Evolutionary conservation across 2,113 vertebrate genomes (phyloP).

Genomic region (Tichodroma muraria): DNA sequence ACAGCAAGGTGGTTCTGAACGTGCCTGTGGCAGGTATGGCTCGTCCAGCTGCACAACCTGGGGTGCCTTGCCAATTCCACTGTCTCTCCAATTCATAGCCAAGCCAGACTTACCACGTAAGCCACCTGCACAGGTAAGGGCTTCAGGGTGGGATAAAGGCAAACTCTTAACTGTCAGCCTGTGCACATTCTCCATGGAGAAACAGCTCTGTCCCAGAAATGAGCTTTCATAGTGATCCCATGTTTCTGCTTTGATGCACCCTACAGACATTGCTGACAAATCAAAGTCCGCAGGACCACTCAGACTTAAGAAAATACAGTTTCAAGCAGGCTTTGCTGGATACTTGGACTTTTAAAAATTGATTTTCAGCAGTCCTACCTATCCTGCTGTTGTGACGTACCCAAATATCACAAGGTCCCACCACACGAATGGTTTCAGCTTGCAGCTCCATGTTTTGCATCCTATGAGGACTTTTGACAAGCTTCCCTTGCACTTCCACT

Average conservation of each 20-base stretch:
- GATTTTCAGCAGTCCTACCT: background rate
- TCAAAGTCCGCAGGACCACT: background rate
- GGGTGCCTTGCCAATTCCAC: background rate
- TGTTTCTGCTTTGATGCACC: background rate
- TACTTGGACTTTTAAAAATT: background rate
- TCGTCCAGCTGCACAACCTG: background rate
- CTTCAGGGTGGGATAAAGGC: background rate
- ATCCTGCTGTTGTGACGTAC: constrained; percentile 61
- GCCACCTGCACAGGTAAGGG: background rate
- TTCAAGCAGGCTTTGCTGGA: background rate
- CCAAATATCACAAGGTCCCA: constrained; percentile 82
- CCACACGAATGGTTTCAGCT: constrained; percentile 77
- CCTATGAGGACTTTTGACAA: constrained; percentile 81
- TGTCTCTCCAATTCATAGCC: background rate
- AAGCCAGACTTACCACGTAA: background rate
- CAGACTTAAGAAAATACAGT: background rate
- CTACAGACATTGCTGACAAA: background rate
- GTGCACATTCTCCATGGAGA: background rate
- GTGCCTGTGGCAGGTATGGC: rapidly evolving
- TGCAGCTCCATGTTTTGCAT: constrained; percentile 84
- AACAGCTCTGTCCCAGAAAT: background rate
- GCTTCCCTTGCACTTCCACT: constrained; percentile 81
- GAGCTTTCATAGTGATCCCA: background rate
- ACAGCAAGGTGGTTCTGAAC: rapidly evolving
- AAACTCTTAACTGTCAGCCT: background rate